Percentiles rank a stretch among this genome's conserved stretches.
These are phyloP conservation scores for Ylistrum balloti DNA, from an alignment of 1,140 invertebrate genomes.

Conservation along the genomic window DNA sequence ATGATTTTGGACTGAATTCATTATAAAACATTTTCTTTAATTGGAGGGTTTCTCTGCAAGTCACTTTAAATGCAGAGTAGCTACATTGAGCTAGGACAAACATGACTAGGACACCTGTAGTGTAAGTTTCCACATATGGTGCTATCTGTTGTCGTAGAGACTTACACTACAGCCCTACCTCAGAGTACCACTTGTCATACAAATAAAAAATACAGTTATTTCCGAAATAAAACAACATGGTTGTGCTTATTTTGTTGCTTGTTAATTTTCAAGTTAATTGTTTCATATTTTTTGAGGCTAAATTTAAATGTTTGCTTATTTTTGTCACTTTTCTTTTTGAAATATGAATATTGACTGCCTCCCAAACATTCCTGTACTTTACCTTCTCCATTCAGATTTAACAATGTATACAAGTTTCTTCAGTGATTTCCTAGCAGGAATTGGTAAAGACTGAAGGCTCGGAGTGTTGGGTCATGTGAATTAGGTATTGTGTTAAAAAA, in stretches of 20 bases:
- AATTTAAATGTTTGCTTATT: background rate
- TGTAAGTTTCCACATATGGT: background rate
- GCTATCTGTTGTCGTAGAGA: background rate
- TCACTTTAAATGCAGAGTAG: background rate
- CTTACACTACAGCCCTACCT: background rate
- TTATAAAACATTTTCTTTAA: background rate
- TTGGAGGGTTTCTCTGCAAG: background rate
- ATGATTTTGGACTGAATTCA: background rate
- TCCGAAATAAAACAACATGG: background rate
- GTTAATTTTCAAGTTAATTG: background rate
- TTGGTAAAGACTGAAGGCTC: no score
- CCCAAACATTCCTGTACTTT: constrained; percentile 26
- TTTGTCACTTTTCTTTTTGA: no score
- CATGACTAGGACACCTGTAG: background rate
- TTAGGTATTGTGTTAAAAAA: background rate
- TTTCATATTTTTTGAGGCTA: background rate
- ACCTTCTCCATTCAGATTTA: background rate
- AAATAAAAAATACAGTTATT: background rate
- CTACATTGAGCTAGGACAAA: background rate
- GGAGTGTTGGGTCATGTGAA: background rate
- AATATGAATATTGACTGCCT: background rate
- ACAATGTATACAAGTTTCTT: background rate
- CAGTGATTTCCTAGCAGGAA: no score
- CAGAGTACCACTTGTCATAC: background rate
- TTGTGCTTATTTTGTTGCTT: background rate